phyloP scores from a whole-genome alignment of 2,113 vertebrate species.

The Nycticryphes semicollaris region DNA sequence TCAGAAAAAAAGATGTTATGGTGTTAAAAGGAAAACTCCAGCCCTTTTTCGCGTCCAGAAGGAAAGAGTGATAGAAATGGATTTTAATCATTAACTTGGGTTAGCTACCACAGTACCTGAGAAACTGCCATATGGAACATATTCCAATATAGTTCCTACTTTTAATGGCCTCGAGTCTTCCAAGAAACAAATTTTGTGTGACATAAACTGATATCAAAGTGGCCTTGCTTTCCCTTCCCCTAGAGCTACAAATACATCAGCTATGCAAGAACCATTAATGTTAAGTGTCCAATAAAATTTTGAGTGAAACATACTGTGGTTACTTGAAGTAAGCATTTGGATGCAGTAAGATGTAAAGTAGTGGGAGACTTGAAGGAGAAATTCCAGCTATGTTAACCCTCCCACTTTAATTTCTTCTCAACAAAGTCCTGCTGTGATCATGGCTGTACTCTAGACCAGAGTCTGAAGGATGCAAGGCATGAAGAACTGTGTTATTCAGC shows the following conservation, averaged over 20 bases:
- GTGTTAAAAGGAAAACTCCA: not conserved
- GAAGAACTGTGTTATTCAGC: not conserved
- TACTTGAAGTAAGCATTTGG: slow-evolving; percentile 25
- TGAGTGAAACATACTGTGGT: not conserved
- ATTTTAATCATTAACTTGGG: slow-evolving; percentile 62
- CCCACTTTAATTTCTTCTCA: slow-evolving; percentile 52
- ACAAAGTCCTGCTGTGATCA: slow-evolving; percentile 31
- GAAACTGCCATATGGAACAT: slow-evolving; percentile 60
- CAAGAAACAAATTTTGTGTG: slow-evolving; percentile 45
- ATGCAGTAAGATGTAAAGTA: not conserved
- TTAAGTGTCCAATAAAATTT: slow-evolving; percentile 31
- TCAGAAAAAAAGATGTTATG: not conserved
- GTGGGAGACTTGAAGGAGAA: slow-evolving; percentile 48
- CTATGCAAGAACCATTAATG: slow-evolving; percentile 9
- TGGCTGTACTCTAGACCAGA: slow-evolving; percentile 3
- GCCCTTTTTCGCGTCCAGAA: not conserved
- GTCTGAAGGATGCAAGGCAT: not conserved
- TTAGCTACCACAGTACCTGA: slow-evolving; percentile 40
- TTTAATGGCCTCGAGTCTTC: slow-evolving; percentile 33
- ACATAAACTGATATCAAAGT: slow-evolving; percentile 44
- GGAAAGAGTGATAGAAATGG: not conserved
- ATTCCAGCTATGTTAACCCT: slow-evolving; percentile 56
- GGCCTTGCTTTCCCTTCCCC: slow-evolving; percentile 41
- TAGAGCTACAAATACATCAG: slow-evolving; percentile 40
- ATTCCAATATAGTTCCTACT: slow-evolving; percentile 22